Conservation (phyloP, 2,888 invertebrate species). For the Sphaeridia pumilis region DNA sequence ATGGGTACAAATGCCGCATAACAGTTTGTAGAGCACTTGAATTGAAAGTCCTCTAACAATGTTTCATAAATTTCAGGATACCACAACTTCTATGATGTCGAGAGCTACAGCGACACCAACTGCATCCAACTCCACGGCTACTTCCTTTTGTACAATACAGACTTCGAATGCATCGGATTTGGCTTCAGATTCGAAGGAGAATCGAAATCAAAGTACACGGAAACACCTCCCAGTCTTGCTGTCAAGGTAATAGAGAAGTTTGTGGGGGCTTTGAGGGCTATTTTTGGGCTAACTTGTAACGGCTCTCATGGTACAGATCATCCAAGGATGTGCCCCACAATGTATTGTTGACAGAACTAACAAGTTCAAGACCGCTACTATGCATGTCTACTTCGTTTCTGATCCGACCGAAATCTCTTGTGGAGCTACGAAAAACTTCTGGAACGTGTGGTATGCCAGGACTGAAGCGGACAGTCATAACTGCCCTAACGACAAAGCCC, state of each 20-base stretch:
- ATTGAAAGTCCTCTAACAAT: neutral
- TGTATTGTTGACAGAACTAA: constrained; percentile 13
- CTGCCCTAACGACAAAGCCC: neutral
- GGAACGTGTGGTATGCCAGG: too few species aligned
- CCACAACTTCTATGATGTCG: constrained; percentile 20
- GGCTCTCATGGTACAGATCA: constrained; percentile 6
- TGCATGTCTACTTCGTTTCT: constrained; percentile 28
- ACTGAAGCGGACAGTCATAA: too few species aligned
- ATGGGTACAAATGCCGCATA: constrained; percentile 19
- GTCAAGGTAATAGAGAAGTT: constrained; percentile 14
- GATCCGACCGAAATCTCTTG: too few species aligned
- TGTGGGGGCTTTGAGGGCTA: too few species aligned
- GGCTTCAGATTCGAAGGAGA: constrained; percentile 24
- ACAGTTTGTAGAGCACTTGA: neutral
- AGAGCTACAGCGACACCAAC: constrained; percentile 16
- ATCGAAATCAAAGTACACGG: constrained; percentile 17
- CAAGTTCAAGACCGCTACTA: constrained; percentile 18
- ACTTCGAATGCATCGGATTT: constrained; percentile 23
- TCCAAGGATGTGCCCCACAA: constrained; percentile 17
- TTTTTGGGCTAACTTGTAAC: too few species aligned
- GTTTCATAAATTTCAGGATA: constrained; percentile 5
- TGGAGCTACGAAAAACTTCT: too few species aligned
- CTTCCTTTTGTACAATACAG: constrained; percentile 23
- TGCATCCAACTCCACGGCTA: constrained; percentile 20
- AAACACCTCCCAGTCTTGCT: constrained; percentile 23